A percentile compares a stretch with the other conserved stretches of the same genome.
Conservation (phyloP, 2,797 vertebrate genomes). For the Parauchenoglanis punctatus region DNA sequence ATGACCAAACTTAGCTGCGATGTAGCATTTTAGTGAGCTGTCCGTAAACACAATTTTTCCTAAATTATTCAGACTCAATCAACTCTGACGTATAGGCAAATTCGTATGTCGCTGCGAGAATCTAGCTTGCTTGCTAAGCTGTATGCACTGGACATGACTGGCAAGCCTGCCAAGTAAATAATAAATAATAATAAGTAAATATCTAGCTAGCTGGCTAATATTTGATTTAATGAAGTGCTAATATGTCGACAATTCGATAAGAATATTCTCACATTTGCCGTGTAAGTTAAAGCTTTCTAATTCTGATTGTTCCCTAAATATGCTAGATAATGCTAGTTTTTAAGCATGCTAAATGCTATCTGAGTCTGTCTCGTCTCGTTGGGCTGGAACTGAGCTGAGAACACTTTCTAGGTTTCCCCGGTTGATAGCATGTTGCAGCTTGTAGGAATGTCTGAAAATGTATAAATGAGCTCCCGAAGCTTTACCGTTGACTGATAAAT, state of each 20-base stretch:
- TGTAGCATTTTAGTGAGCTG: neutral
- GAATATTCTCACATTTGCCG: neutral
- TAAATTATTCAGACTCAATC: neutral
- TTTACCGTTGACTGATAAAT: neutral
- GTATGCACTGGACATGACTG: neutral
- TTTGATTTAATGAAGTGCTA: neutral
- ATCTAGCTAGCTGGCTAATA: neutral
- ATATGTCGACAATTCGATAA: neutral
- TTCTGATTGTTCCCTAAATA: neutral
- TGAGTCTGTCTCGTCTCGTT: neutral
- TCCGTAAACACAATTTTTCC: neutral
- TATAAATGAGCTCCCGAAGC: neutral
- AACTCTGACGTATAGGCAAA: neutral
- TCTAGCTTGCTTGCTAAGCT: neutral
- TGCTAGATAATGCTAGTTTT: neutral
- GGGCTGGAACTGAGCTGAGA: neutral
- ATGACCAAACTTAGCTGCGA: neutral
- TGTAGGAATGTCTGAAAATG: neutral
- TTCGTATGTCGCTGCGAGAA: neutral
- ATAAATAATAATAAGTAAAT: no score
- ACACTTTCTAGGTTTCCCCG: neutral
- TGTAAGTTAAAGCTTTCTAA: neutral
- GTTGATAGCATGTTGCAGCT: neutral
- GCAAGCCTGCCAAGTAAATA: neutral
- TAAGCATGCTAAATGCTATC: neutral